Evolutionary conservation across 2,113 vertebrate genomes (phyloP), one percentile per base, ranked within the genome.

Genomic region (Mesitornis unicolor): DNA sequence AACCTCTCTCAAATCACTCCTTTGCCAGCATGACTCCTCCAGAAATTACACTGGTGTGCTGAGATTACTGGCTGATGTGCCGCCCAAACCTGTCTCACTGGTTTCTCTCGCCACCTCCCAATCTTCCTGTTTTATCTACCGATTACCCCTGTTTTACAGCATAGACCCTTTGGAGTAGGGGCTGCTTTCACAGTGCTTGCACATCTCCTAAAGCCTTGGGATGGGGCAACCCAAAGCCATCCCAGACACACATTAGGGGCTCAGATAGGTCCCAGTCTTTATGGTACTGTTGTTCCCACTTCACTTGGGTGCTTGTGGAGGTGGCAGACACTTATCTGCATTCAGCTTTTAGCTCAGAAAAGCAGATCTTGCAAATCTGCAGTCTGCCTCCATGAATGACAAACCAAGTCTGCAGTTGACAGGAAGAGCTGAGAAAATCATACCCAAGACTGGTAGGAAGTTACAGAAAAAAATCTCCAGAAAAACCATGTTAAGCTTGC

Each of bases 71-170:
- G 54, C 82, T 97, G 90, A 88, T 0, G 0, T 68, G 60, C 92
- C 0, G 33, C 60, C 60, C 92, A 92, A 96, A 96, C 95, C 83
- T 92, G 95, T 93, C 76, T 87, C 83, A 59, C 93, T 81, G 85
- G 87, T 97, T 96, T 95, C 47, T 86, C 70, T 64, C 54, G 56
- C 63, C 0, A 0, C 18, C 35, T 95, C 76, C 26, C 82, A 81
- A 33, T 75, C 92, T 92, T 54, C 71, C 56, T 56, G 16, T 59
- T 95, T 90, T 75, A 96, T 88, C 88, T 93, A 28, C 24, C 33
- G 67, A 50, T 65, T 71, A 47, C 24, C 7, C 38, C 1, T 64
- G 42, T 29, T 84, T 92, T 81, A 84, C 43, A 81, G 40, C 36
- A 56, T 7, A 16, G 64, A 42, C 42, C 93, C 33, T 88, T 67